Evolutionary conservation across 1,140 invertebrate genomes (phyloP), one percentile per base, ranked within the genome.

Genomic region (Akabosia matsudoensis): DNA sequence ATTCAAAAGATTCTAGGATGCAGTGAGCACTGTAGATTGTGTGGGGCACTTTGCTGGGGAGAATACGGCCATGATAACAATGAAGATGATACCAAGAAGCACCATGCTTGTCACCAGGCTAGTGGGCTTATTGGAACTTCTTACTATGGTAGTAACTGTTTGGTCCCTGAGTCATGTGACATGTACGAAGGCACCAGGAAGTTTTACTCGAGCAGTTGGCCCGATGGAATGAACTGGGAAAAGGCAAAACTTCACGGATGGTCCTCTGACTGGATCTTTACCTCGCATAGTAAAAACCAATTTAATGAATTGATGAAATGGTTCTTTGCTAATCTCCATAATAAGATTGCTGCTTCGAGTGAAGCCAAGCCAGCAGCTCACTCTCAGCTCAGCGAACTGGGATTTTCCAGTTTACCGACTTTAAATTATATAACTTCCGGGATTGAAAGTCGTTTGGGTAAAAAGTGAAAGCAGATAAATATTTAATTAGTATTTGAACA

Each of bases 11-110:
- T 45, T 24, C 24, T 74, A 30, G 73, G 73, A 4, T 74, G 73
- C n/a, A 54, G 34, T n/a, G 51, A 74, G 31, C 30, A 52, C n/a
- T 74, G 73, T 56, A 22, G n/a, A 22, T 61, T 22, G 51, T 74
- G 73, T 61, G 73, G 73, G 4, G 33, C 26, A 24, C 73, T 74
- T 31, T 74, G 73, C 18, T 74, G 73, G 73, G 73, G 73, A 31
- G 51, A 56, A 22, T 33, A 22, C 22, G 52, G 30, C 16, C 73
- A 74, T 30, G 73, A 74, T 22, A 26, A 74, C 1, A 52, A 61
- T 31, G 1, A 24, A 0, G 73, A 56, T 26, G 31, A 61, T 14
- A 74, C 73, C 10, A 74, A 28, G 3, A 74, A 74, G 24, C 56
- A 64, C 24, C 56, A 64, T 28, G 56, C 56, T 24, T 64, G 56